phyloP scores from a whole-genome alignment of 2,113 vertebrate genomes.

The Chaenocephalus aceratus region DNA sequence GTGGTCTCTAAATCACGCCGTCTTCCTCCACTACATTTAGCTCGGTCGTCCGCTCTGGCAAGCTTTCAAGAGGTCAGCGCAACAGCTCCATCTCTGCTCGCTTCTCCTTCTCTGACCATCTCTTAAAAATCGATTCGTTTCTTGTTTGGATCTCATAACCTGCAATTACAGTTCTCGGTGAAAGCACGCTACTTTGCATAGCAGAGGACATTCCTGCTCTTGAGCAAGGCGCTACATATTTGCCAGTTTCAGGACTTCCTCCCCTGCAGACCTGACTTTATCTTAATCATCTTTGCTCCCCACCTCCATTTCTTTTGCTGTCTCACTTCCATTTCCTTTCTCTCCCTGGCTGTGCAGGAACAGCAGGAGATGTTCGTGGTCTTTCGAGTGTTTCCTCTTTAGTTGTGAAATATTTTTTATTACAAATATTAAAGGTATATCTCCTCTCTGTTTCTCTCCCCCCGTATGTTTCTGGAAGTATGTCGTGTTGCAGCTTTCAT shows the following conservation, averaged over 20 bases:
- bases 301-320: slow-evolving; percentile 10
- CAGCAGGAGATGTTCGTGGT: slow-evolving; percentile 42
- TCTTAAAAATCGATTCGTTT: slow-evolving; percentile 55
- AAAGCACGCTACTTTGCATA: slow-evolving; percentile 43
- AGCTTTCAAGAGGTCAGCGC: slow-evolving; percentile 63
- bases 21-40: slow-evolving; percentile 68
- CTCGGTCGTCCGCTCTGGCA: slow-evolving; percentile 60
- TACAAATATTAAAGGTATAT: slow-evolving; percentile 39
- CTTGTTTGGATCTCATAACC: slow-evolving; percentile 55
- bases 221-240: slow-evolving; percentile 32
- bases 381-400: slow-evolving; percentile 22
- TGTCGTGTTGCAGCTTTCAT: neutral
- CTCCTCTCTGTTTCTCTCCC: slow-evolving; percentile 5
- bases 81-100: slow-evolving; percentile 39
- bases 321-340: slow-evolving; percentile 46
- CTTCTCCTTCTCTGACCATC: neutral
- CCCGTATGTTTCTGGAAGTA: neutral
- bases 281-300: neutral
- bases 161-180: slow-evolving; percentile 57
- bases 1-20: slow-evolving; percentile 61
- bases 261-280: slow-evolving; percentile 8
- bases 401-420: slow-evolving; percentile 41
- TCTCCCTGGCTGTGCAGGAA: slow-evolving; percentile 46
- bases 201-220: slow-evolving; percentile 41
- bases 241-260: slow-evolving; percentile 2